These are phyloP conservation scores for Epiblema foenella DNA, from an alignment of 2,888 invertebrate genomes.

Conservation along the genomic window DNA sequence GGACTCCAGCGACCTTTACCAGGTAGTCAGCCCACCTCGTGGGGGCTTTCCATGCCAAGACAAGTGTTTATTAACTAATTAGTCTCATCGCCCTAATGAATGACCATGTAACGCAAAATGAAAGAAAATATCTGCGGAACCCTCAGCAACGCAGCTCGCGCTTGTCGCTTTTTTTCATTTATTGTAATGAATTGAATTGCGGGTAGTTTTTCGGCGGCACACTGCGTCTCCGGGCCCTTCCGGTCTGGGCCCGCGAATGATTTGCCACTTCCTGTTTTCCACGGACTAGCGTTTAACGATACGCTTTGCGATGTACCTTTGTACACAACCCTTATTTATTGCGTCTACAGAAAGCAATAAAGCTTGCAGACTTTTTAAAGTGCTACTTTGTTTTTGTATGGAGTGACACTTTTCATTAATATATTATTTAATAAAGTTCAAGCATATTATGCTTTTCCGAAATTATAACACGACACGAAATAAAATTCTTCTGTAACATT, in stretches of 20 bases:
- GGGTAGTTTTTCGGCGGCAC: slow-evolving; percentile 47
- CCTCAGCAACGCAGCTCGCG: background rate
- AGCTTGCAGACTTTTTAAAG: slow-evolving; percentile 27
- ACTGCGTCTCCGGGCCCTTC: slow-evolving; percentile 48
- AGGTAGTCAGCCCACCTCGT: no score
- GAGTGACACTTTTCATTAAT: slow-evolving; percentile 3
- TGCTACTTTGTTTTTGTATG: slow-evolving; percentile 7
- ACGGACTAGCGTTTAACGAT: slow-evolving; percentile 45
- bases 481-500: background rate
- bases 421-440: background rate
- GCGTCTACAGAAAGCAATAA: slow-evolving; percentile 39
- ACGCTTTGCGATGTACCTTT: slow-evolving; percentile 44
- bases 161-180: slow-evolving; percentile 35
- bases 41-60: no score
- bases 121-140: slow-evolving; percentile 23
- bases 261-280: slow-evolving; percentile 49
- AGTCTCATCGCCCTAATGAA: no score
- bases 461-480: background rate
- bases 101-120: background rate
- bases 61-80: no score
- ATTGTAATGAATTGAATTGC: slow-evolving; percentile 45
- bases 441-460: background rate
- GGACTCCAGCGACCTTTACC: no score
- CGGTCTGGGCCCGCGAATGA: slow-evolving; percentile 47
- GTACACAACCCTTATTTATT: slow-evolving; percentile 45